Evolutionary conservation across 2,797 vertebrate species (phyloP).

Genomic region (Anisognathus igniventris): DNA sequence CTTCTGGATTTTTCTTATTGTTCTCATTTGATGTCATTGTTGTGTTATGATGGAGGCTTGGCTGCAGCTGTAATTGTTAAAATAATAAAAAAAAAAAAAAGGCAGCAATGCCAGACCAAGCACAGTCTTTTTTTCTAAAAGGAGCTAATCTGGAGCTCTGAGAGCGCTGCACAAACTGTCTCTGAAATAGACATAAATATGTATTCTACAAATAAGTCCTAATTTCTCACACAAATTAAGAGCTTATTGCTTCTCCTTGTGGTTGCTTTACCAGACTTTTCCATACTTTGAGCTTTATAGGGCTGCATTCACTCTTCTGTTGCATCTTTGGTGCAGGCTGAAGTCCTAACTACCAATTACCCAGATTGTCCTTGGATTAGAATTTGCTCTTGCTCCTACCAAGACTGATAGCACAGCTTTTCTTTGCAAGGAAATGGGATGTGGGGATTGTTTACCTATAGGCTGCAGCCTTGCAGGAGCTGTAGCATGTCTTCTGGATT

Average conservation of each 20-base stretch:
- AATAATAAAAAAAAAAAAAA: not conserved
- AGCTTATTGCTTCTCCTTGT: not conserved
- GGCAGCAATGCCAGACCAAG: not conserved
- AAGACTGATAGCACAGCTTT: not conserved
- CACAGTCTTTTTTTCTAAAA: not conserved
- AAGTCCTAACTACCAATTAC: not conserved
- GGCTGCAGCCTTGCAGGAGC: not conserved
- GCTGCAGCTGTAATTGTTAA: not conserved
- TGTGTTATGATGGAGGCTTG: not conserved
- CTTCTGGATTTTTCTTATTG: not conserved
- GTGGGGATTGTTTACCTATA: fast-evolving
- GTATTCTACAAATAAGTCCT: not conserved
- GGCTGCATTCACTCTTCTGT: not conserved
- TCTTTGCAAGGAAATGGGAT: not conserved
- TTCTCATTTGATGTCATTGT: not conserved
- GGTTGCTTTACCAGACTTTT: not conserved
- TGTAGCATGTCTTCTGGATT: not conserved
- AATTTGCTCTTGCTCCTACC: not conserved
- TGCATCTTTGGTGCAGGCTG: not conserved
- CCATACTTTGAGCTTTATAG: not conserved
- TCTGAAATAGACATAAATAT: not conserved
- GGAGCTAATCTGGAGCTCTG: not conserved
- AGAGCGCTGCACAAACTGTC: not conserved
- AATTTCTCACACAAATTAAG: not conserved
- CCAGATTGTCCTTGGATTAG: not conserved